phyloP scores from a whole-genome alignment of 2,797 vertebrate species.

The Scomberomorus guttatus region DNA sequence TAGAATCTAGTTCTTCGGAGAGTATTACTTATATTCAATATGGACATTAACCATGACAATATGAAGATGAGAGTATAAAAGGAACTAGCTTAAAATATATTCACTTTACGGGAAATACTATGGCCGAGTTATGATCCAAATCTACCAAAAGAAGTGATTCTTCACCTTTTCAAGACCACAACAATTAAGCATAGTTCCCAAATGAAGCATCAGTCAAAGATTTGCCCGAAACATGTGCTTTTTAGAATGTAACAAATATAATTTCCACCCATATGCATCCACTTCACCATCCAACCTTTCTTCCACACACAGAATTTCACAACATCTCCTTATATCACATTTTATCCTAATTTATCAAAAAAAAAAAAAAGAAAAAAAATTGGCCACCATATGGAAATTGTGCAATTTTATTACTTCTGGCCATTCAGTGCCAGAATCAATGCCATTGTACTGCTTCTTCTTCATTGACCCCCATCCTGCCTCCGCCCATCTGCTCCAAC shows the following conservation, averaged over 20 bases:
- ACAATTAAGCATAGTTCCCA: constrained; percentile 6
- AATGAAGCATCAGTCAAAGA: constrained; percentile 5
- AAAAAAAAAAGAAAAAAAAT: constrained; percentile 51
- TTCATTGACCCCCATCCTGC: constrained; percentile 82
- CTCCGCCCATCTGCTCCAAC: constrained; percentile 94
- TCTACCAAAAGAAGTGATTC: neutral
- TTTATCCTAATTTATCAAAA: constrained; percentile 72
- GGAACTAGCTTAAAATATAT: constrained; percentile 19
- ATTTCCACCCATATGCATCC: constrained; percentile 1
- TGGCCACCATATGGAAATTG: constrained; percentile 78
- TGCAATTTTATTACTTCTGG: constrained; percentile 83
- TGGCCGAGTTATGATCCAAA: neutral
- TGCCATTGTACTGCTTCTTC: constrained; percentile 80
- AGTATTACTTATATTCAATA: constrained; percentile 74
- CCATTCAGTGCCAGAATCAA: constrained; percentile 75
- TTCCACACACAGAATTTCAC: constrained; percentile 31
- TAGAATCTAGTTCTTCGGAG: constrained; percentile 60
- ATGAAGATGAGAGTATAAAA: constrained; percentile 36
- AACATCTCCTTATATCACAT: constrained; percentile 65
- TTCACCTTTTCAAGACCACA: neutral
- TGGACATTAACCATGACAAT: constrained; percentile 52
- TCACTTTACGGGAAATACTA: constrained; percentile 11
- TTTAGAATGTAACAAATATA: constrained; percentile 15
- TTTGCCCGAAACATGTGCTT: neutral
- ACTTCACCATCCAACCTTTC: constrained; percentile 22